These are phyloP conservation scores for Ips typographus DNA, from an alignment of 1,140 invertebrate genomes.

Conservation along the genomic window DNA sequence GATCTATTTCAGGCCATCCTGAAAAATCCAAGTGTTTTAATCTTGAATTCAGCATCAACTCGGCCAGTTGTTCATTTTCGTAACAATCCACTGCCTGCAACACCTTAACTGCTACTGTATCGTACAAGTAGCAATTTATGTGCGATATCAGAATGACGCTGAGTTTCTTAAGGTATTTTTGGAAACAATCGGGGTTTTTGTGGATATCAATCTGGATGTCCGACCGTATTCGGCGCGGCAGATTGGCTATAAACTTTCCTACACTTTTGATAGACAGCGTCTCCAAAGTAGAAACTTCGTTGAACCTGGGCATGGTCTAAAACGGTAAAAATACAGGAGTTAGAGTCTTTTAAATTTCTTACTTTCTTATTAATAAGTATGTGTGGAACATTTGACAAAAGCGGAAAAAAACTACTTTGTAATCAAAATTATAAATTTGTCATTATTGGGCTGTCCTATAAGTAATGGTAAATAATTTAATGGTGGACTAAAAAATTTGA, in stretches of 20 bases:
- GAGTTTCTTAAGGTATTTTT: slow-evolving; percentile 55
- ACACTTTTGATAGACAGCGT: slow-evolving; percentile 45
- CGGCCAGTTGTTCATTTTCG: slow-evolving; percentile 63
- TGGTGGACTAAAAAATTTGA: too few species aligned
- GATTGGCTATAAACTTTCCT: slow-evolving; percentile 44
- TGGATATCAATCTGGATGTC: slow-evolving; percentile 35
- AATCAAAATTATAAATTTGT: too few species aligned
- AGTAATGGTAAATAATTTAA: too few species aligned
- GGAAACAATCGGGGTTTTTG: slow-evolving; percentile 42
- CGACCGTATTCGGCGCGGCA: slow-evolving; percentile 44
- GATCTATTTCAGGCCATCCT: slow-evolving; percentile 69
- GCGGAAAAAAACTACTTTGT: too few species aligned
- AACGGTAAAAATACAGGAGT: slow-evolving; percentile 33
- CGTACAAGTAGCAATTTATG: slow-evolving; percentile 67
- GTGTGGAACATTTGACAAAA: too few species aligned
- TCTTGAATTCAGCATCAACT: slow-evolving; percentile 63
- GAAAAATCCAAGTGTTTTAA: slow-evolving; percentile 64
- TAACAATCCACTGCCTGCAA: slow-evolving; percentile 62
- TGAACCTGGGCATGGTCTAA: slow-evolving; percentile 50
- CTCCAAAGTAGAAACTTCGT: slow-evolving; percentile 47
- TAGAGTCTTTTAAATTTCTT: too few species aligned
- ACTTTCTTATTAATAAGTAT: too few species aligned
- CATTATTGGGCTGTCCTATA: too few species aligned
- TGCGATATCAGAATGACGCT: slow-evolving; percentile 57
- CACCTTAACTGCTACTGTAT: slow-evolving; percentile 61